Base-by-base conservation (phyloP, 2,888 invertebrate genomes). In the Rhagium mordax region DNA sequence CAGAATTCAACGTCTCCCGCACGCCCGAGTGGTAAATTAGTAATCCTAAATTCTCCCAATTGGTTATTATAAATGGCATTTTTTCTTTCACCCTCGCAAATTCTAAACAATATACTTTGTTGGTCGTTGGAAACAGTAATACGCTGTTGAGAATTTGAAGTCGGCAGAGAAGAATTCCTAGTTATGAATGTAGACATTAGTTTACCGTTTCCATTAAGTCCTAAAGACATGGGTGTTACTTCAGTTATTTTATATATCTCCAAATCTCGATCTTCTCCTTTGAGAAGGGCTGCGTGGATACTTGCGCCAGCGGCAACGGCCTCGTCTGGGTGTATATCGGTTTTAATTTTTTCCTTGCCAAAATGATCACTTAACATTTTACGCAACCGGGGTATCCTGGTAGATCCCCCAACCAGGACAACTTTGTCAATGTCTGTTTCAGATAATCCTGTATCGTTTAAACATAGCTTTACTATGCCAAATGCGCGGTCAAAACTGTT, bases 291-390 rank as follows among this genome's bases (percentile, higher is more conserved):
- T 8, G 83, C 82, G 65, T 82, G 79, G 13, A 83, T 65, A 13
- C 81, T 81, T 5, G 83, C 83, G n/a, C 84, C 84, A 57, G 78
- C 73, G 6, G 83, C 83, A 4, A 83, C 81, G 16, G 81, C 82
- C 74, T 83, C 82, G 51, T 83, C 82, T 3, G 83, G 82, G 72
- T 84, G 79, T 15, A 82, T 18, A n/a, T 78, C 74, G 10, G 72
- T 76, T 60, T 76, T 79, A 1, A 81, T 51, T 20, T 76, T 69
- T 48, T 79, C 79, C 1, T 27, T 55, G 16, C 69, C 70, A 72
- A 84, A 83, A 67, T 75, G 80, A 0, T 75, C 48, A 10, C 55
- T 55, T 7, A 84, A 15, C 41, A 80, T 18, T 59, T 77, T 47
- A 41, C 79, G 76, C 8, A 84, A 67, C 76, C 81, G 81, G 7